Percentiles rank a stretch among this genome's conserved stretches.
Evolutionary conservation across 1,140 invertebrate species (phyloP).

Genomic region (Sitophilus oryzae): DNA sequence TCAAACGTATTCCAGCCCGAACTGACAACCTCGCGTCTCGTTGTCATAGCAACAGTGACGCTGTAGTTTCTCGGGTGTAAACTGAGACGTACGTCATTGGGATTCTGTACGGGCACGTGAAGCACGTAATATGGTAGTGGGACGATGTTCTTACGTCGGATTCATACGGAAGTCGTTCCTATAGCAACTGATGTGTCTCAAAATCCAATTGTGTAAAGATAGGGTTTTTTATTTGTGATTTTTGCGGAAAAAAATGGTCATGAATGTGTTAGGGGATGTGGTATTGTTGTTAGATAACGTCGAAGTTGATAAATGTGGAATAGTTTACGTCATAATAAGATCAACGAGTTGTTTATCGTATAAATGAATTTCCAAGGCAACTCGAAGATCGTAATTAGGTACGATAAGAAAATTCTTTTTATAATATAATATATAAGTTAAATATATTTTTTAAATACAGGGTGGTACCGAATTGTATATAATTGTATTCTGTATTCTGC

Average conservation of each 20-base stretch:
- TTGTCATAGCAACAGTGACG: constrained; percentile 40
- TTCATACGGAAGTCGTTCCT: constrained; percentile 16
- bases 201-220: constrained; percentile 8
- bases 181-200: constrained; percentile 20
- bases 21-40: constrained; percentile 13
- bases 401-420: too few relatives aligned
- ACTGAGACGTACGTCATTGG: constrained; percentile 26
- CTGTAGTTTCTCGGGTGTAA: constrained; percentile 24
- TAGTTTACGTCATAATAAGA: not conserved
- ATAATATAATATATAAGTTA: too few relatives aligned
- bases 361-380: not conserved
- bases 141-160: not conserved
- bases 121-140: not conserved
- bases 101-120: not conserved
- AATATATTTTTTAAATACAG: too few relatives aligned
- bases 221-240: not conserved
- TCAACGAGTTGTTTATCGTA: not conserved
- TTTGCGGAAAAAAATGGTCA: too few relatives aligned
- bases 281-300: too few relatives aligned
- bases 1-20: not conserved
- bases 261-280: too few relatives aligned
- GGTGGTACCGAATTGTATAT: too few relatives aligned
- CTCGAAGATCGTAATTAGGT: too few relatives aligned
- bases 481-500: too few relatives aligned
- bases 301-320: too few relatives aligned